Conservation (phyloP, 1,140 invertebrate genomes). For the Vollenhovia emeryi region DNA sequence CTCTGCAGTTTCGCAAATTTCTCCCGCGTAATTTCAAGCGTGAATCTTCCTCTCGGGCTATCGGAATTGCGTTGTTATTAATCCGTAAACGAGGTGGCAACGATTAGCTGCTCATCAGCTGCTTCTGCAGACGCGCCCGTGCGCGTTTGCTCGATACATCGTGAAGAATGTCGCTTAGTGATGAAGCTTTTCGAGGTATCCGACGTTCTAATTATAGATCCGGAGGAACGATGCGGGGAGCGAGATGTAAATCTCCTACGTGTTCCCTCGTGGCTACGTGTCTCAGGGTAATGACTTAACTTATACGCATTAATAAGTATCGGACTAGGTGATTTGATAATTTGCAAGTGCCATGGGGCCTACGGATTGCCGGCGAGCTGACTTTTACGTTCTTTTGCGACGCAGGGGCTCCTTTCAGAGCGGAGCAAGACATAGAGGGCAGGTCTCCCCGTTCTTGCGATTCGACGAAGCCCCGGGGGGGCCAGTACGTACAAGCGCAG, state of each 20-base stretch:
- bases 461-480: constrained; percentile 67
- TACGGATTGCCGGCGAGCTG: neutral
- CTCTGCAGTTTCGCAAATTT: constrained; percentile 41
- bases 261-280: constrained; percentile 65
- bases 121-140: neutral
- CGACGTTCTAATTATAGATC: constrained; percentile 34
- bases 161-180: neutral
- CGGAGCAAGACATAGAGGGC: constrained; percentile 34
- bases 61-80: constrained; percentile 3
- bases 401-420: neutral
- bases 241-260: constrained; percentile 22
- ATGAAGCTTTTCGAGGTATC: constrained; percentile 5
- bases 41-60: neutral
- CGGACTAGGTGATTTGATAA: constrained; percentile 82
- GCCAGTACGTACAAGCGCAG: constrained; percentile 35
- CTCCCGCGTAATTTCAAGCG: neutral
- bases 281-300: constrained; percentile 81
- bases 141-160: neutral
- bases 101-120: neutral
- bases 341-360: constrained; percentile 72
- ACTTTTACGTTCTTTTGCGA: constrained; percentile 45
- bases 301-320: constrained; percentile 78
- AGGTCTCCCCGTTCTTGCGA: constrained; percentile 54
- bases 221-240: constrained; percentile 6
- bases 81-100: neutral